Conservation (phyloP, 2,113 vertebrate species). For the Nipponia nippon region DNA sequence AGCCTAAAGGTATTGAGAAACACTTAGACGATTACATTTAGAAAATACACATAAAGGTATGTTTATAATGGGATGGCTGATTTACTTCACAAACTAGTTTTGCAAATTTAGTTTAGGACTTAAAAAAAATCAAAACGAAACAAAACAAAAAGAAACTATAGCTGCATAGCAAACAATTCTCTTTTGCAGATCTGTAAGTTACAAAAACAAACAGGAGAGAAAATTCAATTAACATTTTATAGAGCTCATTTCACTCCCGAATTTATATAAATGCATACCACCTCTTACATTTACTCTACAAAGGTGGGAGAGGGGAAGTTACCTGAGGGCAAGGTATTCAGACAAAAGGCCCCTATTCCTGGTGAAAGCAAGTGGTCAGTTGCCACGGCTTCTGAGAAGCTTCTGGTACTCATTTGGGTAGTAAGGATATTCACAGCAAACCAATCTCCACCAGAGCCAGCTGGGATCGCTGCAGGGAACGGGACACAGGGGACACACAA, state of each 20-base stretch:
- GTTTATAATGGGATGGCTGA: neutral
- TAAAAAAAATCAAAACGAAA: neutral
- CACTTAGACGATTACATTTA: neutral
- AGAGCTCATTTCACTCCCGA: neutral
- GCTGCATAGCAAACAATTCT: neutral
- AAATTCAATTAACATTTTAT: neutral
- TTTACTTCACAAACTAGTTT: neutral
- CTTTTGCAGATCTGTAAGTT: neutral
- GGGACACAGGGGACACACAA: constrained; percentile 70
- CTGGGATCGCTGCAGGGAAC: constrained; percentile 72
- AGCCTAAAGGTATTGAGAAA: neutral
- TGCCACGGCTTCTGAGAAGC: constrained; percentile 70
- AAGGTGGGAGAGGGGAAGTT: constrained; percentile 60
- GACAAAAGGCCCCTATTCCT: constrained; percentile 73
- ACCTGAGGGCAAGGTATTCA: constrained; percentile 76
- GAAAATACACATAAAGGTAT: neutral
- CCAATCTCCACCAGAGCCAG: constrained; percentile 74
- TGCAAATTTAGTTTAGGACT: neutral
- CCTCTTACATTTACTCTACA: constrained; percentile 40
- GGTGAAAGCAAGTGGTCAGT: constrained; percentile 73
- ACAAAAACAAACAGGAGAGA: neutral
- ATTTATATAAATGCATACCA: neutral
- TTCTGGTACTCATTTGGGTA: constrained; percentile 67
- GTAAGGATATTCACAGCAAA: constrained; percentile 71
- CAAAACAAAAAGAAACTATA: neutral